Percentiles rank a stretch among this genome's conserved stretches.
Evolutionary conservation across 2,113 vertebrate species (phyloP).

Genomic region (Dipodomys spectabilis): DNA sequence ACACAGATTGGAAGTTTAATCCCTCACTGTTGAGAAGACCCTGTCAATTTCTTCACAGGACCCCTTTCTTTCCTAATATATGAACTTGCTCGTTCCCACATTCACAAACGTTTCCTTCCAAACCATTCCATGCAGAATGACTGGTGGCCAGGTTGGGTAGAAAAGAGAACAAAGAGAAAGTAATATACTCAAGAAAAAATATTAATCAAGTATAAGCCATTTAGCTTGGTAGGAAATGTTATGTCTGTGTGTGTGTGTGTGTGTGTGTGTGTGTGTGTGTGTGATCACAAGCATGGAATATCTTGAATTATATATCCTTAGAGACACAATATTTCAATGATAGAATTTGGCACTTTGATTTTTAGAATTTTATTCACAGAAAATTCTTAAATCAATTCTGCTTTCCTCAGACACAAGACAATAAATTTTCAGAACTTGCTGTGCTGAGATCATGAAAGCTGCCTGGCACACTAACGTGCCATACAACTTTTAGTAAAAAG

Average conservation of each 20-base stretch:
- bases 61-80: background rate
- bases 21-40: background rate
- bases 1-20: background rate
- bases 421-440: background rate
- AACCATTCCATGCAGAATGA: background rate
- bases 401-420: background rate
- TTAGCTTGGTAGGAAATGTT: background rate
- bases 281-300: background rate
- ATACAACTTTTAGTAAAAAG: background rate
- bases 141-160: background rate
- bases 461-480: background rate
- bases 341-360: background rate
- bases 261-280: background rate
- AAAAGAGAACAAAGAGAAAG: too few species aligned
- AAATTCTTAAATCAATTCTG: background rate
- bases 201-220: too few species aligned
- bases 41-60: background rate
- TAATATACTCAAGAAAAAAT: too few species aligned
- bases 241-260: too few species aligned
- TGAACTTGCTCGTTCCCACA: background rate
- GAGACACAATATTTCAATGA: background rate
- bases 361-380: background rate
- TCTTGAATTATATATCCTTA: background rate
- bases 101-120: background rate
- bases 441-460: background rate